Evolutionary conservation across 2,888 invertebrate species (phyloP).

Genomic region (Allolobophora icterica): DNA sequence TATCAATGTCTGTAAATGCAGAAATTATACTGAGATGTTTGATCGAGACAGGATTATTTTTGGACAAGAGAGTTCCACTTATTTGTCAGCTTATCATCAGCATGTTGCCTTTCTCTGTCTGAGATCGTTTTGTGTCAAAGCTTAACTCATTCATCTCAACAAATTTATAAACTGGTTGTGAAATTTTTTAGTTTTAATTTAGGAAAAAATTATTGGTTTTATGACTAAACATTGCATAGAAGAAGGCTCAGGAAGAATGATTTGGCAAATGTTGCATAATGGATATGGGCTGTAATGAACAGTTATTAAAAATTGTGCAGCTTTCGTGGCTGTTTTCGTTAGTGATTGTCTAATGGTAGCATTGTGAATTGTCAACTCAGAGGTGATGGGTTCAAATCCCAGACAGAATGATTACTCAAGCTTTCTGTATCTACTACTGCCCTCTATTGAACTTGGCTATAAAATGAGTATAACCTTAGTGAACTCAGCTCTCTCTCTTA

Average conservation of each 20-base stretch:
- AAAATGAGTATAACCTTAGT: no score
- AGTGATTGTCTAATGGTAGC: background rate
- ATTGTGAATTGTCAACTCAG: no score
- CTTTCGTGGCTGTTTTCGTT: background rate
- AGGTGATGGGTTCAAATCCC: no score
- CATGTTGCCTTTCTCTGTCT: background rate
- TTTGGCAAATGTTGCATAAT: background rate
- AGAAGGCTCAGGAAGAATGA: background rate
- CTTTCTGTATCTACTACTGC: no score
- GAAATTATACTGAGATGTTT: background rate
- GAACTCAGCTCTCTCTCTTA: no score
- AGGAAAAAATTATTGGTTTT: no score
- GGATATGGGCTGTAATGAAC: background rate
- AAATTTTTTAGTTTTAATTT: no score
- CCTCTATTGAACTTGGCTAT: no score
- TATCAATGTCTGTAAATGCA: background rate
- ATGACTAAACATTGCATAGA: background rate
- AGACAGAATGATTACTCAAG: no score
- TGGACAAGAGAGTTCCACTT: background rate
- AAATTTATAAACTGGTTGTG: background rate
- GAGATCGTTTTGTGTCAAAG: background rate
- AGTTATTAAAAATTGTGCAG: background rate
- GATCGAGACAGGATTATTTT: background rate
- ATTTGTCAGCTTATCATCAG: background rate
- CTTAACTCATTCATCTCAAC: background rate